Conservation (phyloP, 2,888 invertebrate genomes). For the Drosophila melanocephala region DNA sequence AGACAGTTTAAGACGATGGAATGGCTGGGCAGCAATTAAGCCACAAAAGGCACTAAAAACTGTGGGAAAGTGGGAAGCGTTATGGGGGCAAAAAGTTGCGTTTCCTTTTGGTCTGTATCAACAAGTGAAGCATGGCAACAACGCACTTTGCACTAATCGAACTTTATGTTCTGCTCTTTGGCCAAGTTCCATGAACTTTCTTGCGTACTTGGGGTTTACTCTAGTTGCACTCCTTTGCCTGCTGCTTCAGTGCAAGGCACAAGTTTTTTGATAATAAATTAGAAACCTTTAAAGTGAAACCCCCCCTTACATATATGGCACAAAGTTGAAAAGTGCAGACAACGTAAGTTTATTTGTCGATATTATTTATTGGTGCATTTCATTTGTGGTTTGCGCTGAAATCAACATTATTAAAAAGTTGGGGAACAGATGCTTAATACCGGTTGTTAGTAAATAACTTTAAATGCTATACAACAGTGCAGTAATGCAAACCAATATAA, state of each 20-base stretch:
- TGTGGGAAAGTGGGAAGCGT: conserved; percentile 4
- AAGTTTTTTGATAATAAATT: conserved; percentile 54
- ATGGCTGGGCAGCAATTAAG: conserved; percentile 52
- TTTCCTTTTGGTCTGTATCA: conserved; percentile 42
- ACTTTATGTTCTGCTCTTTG: conserved; percentile 63
- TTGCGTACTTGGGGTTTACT: conserved; percentile 25
- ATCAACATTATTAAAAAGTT: conserved; percentile 1
- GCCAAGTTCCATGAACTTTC: conserved; percentile 53
- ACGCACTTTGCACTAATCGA: conserved; percentile 67
- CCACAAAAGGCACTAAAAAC: conserved; percentile 57
- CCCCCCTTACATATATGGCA: conserved; percentile 1
- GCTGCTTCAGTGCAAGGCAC: not conserved
- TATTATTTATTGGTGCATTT: conserved; percentile 36
- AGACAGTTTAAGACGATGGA: conserved; percentile 51
- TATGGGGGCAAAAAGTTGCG: conserved; percentile 31
- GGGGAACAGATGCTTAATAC: not conserved
- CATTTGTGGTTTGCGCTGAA: not conserved
- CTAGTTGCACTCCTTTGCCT: conserved; percentile 18
- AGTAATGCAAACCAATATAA: not conserved
- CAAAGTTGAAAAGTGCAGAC: conserved; percentile 33
- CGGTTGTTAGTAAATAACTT: not conserved
- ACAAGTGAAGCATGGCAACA: conserved; percentile 58
- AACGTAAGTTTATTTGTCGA: conserved; percentile 16
- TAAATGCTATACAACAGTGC: not conserved
- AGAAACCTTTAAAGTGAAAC: conserved; percentile 46